Percentiles rank a stretch among this genome's conserved stretches.
Evolutionary conservation across 2,797 vertebrate genomes (phyloP).

Genomic region (Lepidocolaptes lacrymiger): DNA sequence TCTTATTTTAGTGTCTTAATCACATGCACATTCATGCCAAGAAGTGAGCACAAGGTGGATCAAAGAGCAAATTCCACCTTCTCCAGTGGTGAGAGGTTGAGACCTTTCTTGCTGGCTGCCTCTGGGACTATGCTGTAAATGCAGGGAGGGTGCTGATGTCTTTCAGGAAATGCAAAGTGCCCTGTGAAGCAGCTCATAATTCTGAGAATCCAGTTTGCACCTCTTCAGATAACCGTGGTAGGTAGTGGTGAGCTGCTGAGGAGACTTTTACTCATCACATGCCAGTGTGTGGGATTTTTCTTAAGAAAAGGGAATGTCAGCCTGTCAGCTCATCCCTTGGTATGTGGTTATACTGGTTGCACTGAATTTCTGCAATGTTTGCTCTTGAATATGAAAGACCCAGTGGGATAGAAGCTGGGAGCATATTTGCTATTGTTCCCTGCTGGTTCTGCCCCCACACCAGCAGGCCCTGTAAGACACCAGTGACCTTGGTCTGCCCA

Average conservation of each 20-base stretch:
- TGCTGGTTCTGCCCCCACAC: not conserved
- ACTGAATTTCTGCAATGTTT: not conserved
- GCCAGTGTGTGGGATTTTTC: constrained; percentile 13
- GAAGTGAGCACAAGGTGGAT: not conserved
- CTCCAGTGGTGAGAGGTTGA: not conserved
- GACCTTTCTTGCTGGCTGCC: not conserved
- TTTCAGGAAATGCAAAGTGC: not conserved
- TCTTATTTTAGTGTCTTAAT: not conserved
- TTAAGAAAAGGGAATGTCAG: constrained; percentile 4
- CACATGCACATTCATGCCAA: not conserved
- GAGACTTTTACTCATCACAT: not conserved
- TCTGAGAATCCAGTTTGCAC: not conserved
- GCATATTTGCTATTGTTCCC: not conserved
- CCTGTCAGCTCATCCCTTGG: constrained; percentile 13
- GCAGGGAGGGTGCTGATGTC: not conserved
- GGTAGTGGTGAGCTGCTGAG: not conserved
- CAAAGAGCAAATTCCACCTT: not conserved
- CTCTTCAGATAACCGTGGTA: not conserved
- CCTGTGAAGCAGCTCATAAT: not conserved
- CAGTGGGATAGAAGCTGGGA: not conserved
- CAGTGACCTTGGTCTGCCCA: not conserved
- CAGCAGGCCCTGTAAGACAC: not conserved
- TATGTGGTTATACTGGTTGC: constrained; percentile 8
- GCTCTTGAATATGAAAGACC: constrained; percentile 21
- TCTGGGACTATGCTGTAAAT: not conserved